Percentiles rank a stretch among this genome's conserved stretches.
Evolutionary conservation across 2,113 vertebrate genomes (phyloP).

Genomic region (Chaetops frenatus): DNA sequence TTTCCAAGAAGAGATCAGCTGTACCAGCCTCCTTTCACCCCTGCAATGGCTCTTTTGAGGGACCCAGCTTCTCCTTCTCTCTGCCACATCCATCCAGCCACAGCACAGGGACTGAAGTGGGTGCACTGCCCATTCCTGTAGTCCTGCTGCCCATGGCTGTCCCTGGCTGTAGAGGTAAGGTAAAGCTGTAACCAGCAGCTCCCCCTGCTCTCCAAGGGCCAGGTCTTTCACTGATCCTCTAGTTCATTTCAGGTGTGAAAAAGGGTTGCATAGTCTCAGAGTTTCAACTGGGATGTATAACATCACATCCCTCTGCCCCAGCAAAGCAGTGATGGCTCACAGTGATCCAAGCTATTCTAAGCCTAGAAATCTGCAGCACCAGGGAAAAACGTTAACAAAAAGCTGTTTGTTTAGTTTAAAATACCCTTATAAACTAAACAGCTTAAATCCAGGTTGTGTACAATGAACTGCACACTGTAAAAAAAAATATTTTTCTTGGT

Average conservation of each 20-base stretch:
- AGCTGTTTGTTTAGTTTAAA: slow-evolving; percentile 30
- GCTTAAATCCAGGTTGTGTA: neutral
- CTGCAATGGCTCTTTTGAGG: neutral
- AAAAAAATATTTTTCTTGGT: neutral
- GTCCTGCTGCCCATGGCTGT: neutral
- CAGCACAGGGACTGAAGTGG: accelerated
- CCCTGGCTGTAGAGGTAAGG: neutral
- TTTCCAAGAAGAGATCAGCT: neutral
- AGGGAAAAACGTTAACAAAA: slow-evolving; percentile 27
- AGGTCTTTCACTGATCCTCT: neutral
- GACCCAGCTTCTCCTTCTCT: neutral
- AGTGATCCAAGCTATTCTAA: neutral
- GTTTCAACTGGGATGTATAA: neutral
- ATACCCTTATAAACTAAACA: neutral
- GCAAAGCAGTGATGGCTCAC: neutral
- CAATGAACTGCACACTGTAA: neutral
- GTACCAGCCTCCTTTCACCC: neutral
- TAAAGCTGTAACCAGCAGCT: neutral
- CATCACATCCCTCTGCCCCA: neutral
- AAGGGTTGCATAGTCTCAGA: neutral
- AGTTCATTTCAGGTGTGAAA: neutral
- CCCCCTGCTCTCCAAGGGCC: neutral
- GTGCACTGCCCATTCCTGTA: neutral
- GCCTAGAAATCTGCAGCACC: neutral
- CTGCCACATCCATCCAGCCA: neutral